Percentiles rank a stretch among this genome's conserved stretches.
phyloP scores from a whole-genome alignment of 1,140 invertebrate species.

The Hypothenemus hampei region DNA sequence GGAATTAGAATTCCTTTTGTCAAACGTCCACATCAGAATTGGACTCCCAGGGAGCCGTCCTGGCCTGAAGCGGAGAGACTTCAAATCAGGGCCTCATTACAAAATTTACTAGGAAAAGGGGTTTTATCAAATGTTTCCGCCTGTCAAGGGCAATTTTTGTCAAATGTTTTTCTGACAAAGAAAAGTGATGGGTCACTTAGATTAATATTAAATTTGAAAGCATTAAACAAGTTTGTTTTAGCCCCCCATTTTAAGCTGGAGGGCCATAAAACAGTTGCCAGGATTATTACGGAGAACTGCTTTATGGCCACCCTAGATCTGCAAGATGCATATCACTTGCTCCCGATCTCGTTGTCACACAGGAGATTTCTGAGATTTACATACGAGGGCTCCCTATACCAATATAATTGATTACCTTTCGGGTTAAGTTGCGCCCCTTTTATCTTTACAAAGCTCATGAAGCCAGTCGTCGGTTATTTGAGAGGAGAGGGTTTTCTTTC shows the following conservation, averaged over 20 bases:
- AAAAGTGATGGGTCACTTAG: background rate
- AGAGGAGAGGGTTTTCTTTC: background rate
- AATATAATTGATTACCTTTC: constrained; percentile 19
- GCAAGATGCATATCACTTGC: constrained; percentile 2
- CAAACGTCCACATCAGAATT: background rate
- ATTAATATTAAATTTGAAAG: constrained; percentile 1
- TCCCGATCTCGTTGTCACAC: background rate
- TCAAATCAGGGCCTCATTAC: background rate
- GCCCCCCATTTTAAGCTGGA: background rate
- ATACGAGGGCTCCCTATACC: background rate
- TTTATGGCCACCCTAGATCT: background rate
- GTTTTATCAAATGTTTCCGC: background rate
- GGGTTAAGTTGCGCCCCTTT: constrained; percentile 25
- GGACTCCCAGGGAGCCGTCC: background rate
- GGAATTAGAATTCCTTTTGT: background rate
- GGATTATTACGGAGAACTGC: constrained; percentile 22
- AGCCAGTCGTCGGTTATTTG: constrained; percentile 6
- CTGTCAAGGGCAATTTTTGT: background rate
- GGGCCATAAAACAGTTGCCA: constrained; percentile 2
- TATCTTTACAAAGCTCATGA: constrained; percentile 22
- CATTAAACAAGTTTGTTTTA: background rate
- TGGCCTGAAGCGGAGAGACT: background rate
- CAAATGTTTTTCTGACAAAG: background rate
- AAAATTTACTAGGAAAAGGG: background rate
- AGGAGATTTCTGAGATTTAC: constrained; percentile 3